phyloP scores from a whole-genome alignment of 2,113 vertebrate species.

The Irena cyanogastra region DNA sequence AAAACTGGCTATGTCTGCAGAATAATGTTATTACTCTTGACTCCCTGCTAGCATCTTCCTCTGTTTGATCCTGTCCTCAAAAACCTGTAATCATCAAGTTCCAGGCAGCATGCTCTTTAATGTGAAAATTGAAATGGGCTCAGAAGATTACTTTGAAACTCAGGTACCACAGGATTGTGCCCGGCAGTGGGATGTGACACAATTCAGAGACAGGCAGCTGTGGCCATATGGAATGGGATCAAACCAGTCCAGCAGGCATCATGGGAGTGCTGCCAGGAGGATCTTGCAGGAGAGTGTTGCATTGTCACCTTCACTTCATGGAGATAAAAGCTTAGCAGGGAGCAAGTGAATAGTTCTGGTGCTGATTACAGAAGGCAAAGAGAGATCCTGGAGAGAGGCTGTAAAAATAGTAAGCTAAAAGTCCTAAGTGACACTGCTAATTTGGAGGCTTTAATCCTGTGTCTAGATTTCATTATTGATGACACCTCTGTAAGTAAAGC shows the following conservation, averaged over 20 bases:
- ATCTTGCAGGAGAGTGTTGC: constrained; percentile 50
- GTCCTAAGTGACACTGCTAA: constrained; percentile 57
- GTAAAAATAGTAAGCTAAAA: constrained; percentile 61
- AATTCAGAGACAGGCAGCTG: constrained; percentile 32
- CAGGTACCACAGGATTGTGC: constrained; percentile 27
- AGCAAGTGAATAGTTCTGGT: constrained; percentile 50
- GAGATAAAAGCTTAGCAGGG: constrained; percentile 64
- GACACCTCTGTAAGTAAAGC: constrained; percentile 18
- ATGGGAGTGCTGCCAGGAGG: constrained; percentile 57
- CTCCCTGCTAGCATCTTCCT: constrained; percentile 37
- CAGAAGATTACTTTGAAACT: constrained; percentile 58
- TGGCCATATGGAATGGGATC: constrained; percentile 63
- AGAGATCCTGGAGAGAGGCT: constrained; percentile 23
- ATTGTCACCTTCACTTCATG: constrained; percentile 71
- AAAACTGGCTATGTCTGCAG: constrained; percentile 7
- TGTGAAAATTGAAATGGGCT: constrained; percentile 68
- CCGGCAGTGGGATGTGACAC: background rate
- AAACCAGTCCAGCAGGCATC: constrained; percentile 46
- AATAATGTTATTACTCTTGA: constrained; percentile 47
- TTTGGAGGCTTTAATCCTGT: constrained; percentile 55
- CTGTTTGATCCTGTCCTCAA: constrained; percentile 59
- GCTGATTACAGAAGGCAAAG: constrained; percentile 58
- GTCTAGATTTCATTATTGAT: constrained; percentile 64
- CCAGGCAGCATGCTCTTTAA: constrained; percentile 55
- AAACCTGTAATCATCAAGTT: constrained; percentile 59